phyloP scores from a whole-genome alignment of 1,140 invertebrate genomes.

The Tachypleus tridentatus region DNA sequence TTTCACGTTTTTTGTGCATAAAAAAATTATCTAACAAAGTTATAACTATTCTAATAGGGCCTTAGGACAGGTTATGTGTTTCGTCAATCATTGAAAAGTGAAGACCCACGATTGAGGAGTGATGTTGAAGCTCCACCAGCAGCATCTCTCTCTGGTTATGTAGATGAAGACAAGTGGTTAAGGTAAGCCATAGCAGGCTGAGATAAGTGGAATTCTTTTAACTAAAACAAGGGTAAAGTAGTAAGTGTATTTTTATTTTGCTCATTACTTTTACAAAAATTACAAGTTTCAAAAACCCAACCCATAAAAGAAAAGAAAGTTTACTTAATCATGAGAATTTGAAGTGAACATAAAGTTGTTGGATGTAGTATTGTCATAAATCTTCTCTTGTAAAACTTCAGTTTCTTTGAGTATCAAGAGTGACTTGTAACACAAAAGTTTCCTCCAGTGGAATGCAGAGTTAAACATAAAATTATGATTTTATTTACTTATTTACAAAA shows the following conservation, averaged over 20 bases:
- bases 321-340: background rate
- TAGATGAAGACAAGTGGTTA: constrained; percentile 56
- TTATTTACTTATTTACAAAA: too few species aligned
- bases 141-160: constrained; percentile 57
- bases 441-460: too few species aligned
- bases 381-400: too few species aligned
- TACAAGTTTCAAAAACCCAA: too few species aligned
- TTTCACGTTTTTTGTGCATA: too few species aligned
- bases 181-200: constrained; percentile 8
- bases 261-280: background rate
- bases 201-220: too few species aligned
- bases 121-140: constrained; percentile 93
- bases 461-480: too few species aligned
- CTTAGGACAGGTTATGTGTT: constrained; percentile 95
- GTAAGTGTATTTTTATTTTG: too few species aligned
- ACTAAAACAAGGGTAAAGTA: too few species aligned
- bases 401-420: too few species aligned
- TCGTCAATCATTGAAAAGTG: constrained; percentile 77
- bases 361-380: background rate
- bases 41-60: constrained; percentile 38
- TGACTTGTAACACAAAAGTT: too few species aligned
- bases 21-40: constrained; percentile 37
- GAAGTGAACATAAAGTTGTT: background rate
- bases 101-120: constrained; percentile 69
- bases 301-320: too few species aligned